These are phyloP conservation scores for Liopterus haemorrhoidalis DNA, from an alignment of 2,888 invertebrate genomes.

Conservation along the genomic window DNA sequence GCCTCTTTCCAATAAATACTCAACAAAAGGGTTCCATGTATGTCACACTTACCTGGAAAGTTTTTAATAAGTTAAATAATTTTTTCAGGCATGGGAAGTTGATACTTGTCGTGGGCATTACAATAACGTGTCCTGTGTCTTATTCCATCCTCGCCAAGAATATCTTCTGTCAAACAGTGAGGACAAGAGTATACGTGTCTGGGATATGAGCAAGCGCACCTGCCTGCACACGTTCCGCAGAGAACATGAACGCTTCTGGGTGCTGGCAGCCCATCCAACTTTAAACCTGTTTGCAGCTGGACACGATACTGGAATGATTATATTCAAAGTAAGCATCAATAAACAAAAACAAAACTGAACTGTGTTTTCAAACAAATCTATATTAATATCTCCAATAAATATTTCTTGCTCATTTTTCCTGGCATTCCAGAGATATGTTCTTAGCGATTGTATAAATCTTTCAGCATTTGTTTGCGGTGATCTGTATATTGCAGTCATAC, in stretches of 20 bases:
- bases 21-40: too few species aligned
- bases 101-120: slow-evolving; percentile 99
- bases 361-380: too few species aligned
- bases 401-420: too few species aligned
- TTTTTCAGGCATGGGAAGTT: slow-evolving; percentile 86
- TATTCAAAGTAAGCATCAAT: slow-evolving; percentile 65
- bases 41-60: not conserved
- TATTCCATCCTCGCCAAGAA: slow-evolving; percentile 97
- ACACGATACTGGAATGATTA: slow-evolving; percentile 96
- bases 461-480: too few species aligned
- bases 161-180: slow-evolving; percentile 95
- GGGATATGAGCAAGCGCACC: slow-evolving; percentile 96
- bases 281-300: slow-evolving; percentile 98
- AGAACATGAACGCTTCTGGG: slow-evolving; percentile 98
- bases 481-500: too few species aligned
- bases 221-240: slow-evolving; percentile 88
- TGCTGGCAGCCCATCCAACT: slow-evolving; percentile 88
- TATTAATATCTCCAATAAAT: too few species aligned
- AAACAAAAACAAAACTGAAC: too few species aligned
- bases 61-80: not conserved
- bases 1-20: too few species aligned
- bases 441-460: too few species aligned
- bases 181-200: slow-evolving; percentile 95
- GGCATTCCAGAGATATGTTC: too few species aligned
- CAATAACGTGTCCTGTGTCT: slow-evolving; percentile 96